phyloP scores from a whole-genome alignment of 1,140 invertebrate genomes.

The Aphidius gifuensis region DNA sequence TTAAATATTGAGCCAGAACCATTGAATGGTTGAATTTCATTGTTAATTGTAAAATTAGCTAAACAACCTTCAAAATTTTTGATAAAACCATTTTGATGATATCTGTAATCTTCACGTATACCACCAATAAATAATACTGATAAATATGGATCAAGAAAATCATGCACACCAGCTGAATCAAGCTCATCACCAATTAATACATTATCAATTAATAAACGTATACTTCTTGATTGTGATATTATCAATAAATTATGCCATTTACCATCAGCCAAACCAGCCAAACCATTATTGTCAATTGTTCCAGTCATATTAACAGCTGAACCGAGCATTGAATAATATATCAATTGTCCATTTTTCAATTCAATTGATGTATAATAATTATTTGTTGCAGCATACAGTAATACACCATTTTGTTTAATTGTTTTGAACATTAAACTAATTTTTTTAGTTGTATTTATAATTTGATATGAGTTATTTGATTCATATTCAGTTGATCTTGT shows the following conservation, averaged over 20 bases:
- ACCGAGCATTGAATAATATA: conserved; percentile 74
- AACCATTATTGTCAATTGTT: conserved; percentile 42
- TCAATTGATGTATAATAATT: conserved; percentile 84
- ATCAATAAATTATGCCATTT: conserved; percentile 83
- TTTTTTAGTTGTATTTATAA: conserved; percentile 61
- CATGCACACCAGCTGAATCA: conserved; percentile 79
- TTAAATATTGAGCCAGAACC: conserved; percentile 78
- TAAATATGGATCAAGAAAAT: conserved; percentile 87
- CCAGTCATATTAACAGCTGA: conserved; percentile 79
- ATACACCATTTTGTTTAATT: conserved; percentile 68
- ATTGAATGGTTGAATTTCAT: conserved; percentile 84
- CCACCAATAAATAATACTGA: conserved; percentile 77
- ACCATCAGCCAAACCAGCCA: conserved; percentile 66
- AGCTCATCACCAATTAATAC: conserved; percentile 76
- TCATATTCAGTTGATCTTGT: conserved; percentile 23
- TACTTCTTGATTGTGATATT: conserved; percentile 63
- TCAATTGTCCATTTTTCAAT: conserved; percentile 64
- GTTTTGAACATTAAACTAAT: conserved; percentile 82
- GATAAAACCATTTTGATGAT: conserved; percentile 51
- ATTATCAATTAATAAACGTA: conserved; percentile 70
- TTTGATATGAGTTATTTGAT: neutral
- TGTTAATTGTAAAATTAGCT: conserved; percentile 84
- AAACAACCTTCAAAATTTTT: conserved; percentile 82
- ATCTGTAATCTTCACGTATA: conserved; percentile 57
- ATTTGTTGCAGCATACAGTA: conserved; percentile 81